phyloP scores from a whole-genome alignment of 2,113 vertebrate species.

The Triplophysa tibetana region DNA sequence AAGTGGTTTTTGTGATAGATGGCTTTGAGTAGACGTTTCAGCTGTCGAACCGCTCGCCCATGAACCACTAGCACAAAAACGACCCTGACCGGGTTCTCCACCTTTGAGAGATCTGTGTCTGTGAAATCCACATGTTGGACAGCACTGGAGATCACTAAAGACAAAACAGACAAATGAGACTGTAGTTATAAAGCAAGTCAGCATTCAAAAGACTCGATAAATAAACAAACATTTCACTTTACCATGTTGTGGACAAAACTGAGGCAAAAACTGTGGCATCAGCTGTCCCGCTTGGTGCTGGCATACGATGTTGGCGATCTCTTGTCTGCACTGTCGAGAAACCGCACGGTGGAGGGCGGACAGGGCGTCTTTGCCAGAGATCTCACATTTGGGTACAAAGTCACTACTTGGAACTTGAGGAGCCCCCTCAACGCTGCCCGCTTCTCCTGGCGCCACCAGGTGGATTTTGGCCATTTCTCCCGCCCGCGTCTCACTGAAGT shows the following conservation, averaged over 20 bases:
- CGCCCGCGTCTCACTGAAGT: slow-evolving; percentile 73
- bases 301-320: slow-evolving; percentile 92
- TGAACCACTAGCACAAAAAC: slow-evolving; percentile 94
- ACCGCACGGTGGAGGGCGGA: slow-evolving; percentile 89
- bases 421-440: slow-evolving; percentile 91
- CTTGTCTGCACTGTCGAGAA: slow-evolving; percentile 89
- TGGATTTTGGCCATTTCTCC: slow-evolving; percentile 69
- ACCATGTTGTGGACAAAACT: slow-evolving; percentile 89
- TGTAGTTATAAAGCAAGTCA: neutral
- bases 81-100: slow-evolving; percentile 82
- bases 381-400: slow-evolving; percentile 92
- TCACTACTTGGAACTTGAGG: slow-evolving; percentile 82
- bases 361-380: slow-evolving; percentile 89
- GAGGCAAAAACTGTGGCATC: slow-evolving; percentile 87
- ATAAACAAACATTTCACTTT: slow-evolving; percentile 17
- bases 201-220: neutral
- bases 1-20: slow-evolving; percentile 93
- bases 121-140: slow-evolving; percentile 81
- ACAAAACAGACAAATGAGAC: neutral
- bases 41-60: slow-evolving; percentile 88
- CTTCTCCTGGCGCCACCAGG: slow-evolving; percentile 82
- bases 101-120: slow-evolving; percentile 72
- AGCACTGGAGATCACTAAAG: slow-evolving; percentile 78
- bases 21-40: slow-evolving; percentile 93
- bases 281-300: slow-evolving; percentile 88